Evolutionary conservation across 2,113 vertebrate species (phyloP), one percentile per base, ranked within the genome.

Genomic region (Oxyura jamaicensis): DNA sequence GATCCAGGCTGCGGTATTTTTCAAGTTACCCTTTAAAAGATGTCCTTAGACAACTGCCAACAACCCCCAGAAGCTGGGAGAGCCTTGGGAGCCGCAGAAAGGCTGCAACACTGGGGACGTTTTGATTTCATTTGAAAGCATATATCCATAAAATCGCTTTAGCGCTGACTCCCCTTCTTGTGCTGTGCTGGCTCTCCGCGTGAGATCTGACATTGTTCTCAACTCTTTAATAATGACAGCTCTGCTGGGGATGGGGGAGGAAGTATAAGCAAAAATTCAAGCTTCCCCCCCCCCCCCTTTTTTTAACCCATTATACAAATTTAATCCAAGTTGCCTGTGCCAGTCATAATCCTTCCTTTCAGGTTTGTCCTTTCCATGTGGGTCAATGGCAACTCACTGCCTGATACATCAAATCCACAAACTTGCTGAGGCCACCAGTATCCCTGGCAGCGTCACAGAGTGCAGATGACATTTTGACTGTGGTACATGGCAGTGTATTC

Each of bases 371-470:
- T 96, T 96, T 97, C 75, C 42, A 5, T 42, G 74, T 95, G 88
- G 55, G 58, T 94, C 91, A 94, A 63, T 79, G 83, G 78, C 82
- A 97, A 86, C 92, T 95, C 86, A 91, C 4, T 77, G 78, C 81
- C 88, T 96, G 96, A 95, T 95, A 58, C 85, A 80, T 96, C 83
- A 97, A 94, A 97, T 95, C 75, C 68, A 91, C 89, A 96, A 94
- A 97, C 53, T 97, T 97, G 91, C 95, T 97, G 97, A 97, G 85
- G 55, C 74, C 2, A 8, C 77, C 72, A 87, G 66, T 97, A 85
- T 92, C 78, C 58, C 90, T 96, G 95, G 85, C 91, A 96, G 85
- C 68, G 79, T 76, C 83, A 66, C 80, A 84, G 1, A 11, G 56
- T 65, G 86, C 93, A 90, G 63, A 94, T 80, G 52, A 81, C 76